A percentile compares a stretch with the other conserved stretches of the same genome.
Conservation (phyloP, 1,140 invertebrate species). For the Arion vulgaris region DNA sequence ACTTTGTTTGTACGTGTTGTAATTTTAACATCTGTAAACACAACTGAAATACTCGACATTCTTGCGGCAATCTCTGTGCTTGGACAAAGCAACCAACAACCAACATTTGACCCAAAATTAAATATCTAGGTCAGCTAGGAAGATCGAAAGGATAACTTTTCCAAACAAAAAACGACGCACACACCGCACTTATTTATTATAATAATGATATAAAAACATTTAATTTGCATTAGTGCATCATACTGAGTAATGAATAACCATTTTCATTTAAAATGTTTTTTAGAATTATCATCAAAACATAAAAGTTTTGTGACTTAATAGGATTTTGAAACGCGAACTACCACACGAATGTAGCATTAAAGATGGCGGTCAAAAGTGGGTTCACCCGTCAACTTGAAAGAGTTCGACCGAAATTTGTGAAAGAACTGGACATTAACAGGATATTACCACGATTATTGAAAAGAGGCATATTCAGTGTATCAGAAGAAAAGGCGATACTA, state of each 20-base stretch:
- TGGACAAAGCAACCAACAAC: too few species aligned
- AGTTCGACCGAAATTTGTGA: slow-evolving; percentile 55
- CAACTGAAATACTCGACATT: too few species aligned
- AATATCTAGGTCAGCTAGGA: background rate
- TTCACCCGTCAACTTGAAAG: slow-evolving; percentile 56
- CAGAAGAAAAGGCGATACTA: slow-evolving; percentile 56
- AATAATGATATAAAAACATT: background rate
- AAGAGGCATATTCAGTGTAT: slow-evolving; percentile 54
- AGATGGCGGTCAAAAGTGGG: slow-evolving; percentile 63
- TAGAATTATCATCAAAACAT: background rate
- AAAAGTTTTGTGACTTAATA: background rate
- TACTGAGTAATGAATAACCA: background rate
- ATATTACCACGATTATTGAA: slow-evolving; percentile 56
- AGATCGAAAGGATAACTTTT: background rate
- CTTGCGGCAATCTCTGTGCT: too few species aligned
- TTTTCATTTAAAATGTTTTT: background rate
- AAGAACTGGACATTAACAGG: slow-evolving; percentile 61
- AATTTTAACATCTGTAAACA: too few species aligned
- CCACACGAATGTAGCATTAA: slow-evolving; percentile 40
- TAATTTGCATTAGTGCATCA: background rate
- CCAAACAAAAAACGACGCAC: background rate
- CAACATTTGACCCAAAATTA: background rate
- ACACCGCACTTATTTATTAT: background rate
- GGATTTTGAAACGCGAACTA: slow-evolving; percentile 2
- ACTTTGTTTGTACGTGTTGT: too few species aligned